Evolutionary conservation across 2,797 vertebrate species (phyloP), one percentile per base, ranked within the genome.

Genomic region (Pangasius djambal): DNA sequence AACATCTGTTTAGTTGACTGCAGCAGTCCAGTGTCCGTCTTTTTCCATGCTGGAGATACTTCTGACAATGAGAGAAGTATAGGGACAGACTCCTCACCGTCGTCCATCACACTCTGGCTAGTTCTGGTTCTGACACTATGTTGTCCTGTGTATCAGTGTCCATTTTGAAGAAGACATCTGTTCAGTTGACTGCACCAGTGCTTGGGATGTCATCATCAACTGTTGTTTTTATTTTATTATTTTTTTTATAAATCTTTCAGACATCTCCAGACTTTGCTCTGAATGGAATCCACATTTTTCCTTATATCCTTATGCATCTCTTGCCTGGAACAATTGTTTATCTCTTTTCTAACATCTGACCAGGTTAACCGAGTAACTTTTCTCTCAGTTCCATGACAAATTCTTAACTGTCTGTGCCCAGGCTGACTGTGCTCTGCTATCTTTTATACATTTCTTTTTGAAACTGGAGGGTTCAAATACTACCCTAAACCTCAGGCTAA

Each of bases 341-440:
- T 84, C 28, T 52, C 8, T 84, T 85, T 85, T 52, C 20, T 37
- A 85, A 85, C 48, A 70, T 70, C 83, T 52, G 44, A 70, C 55
- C n/a, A 69, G 83, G 25, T 65, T 34, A 55, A 31, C 31, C 3
- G 20, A 55, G 31, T 31, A 84, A 55, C n/a, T 15, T 55, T 70
- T 50, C 44, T 70, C 12, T 55, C 25, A 28, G 44, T 34, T 31
- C 10, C 65, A 15, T 85, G 18, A 10, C 48, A 70, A 55, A 55
- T 55, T 7, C 20, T 34, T 37, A 52, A 70, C 44, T 69, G 44
- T 70, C 65, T 52, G 28, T 50, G 28, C 18, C 82, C 63, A 69
- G 44, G 44, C 44, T 13, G 6, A 55, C 48, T 34, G 48, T 70
- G 4, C 48, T 83, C 81, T 83, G 79, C 55, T 44, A 44, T 57